Evolutionary conservation across 2,888 invertebrate genomes (phyloP), one percentile per base, ranked within the genome.

Genomic region (Parnassius apollo): DNA sequence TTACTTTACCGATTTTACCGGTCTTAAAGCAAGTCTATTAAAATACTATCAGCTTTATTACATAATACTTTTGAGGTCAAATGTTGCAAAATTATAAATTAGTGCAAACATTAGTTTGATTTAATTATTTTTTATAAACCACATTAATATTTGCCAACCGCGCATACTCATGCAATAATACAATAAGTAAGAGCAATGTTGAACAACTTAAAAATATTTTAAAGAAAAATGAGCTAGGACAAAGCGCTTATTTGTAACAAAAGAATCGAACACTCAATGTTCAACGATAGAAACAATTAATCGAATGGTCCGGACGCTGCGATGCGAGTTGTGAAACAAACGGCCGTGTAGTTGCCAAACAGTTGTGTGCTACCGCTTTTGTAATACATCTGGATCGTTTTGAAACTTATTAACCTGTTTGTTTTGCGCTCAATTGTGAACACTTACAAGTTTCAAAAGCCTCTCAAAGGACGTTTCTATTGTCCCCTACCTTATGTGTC

Each of bases 301-400:
- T 87, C 80, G 84, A 85, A 82, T 84, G 90, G 89, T 89, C 87
- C 89, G 88, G 88, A 89, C 89, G 90, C 90, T 89, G 89, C 82
- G 84, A 82, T 82, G 81, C 76, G 75, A 78, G 81, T 88, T 87
- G 75, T 81, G 87, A 88, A 86, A 88, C 82, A 86, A 83, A 82
- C 82, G 82, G 74, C 81, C 82, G 80, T 79, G 78, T 75, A 78
- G 82, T 91, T 90, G 82, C 86, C 83, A 87, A 90, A 91, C 86
- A 83, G 80, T 86, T 82, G 83, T 86, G 77, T 83, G 86, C 83
- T 87, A 84, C 88, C 83, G 86, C 90, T 90, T 89, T 88, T 85
- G 90, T 89, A 90, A 90, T 86, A 88, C 88, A 90, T 91, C 89
- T 91, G 90, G 88, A 91, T 87, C 88, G 90, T 89, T 91, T 91